A percentile compares a stretch with the other conserved stretches of the same genome.
phyloP scores from a whole-genome alignment of 1,140 invertebrate species.

The Ridgeia piscesae region DNA sequence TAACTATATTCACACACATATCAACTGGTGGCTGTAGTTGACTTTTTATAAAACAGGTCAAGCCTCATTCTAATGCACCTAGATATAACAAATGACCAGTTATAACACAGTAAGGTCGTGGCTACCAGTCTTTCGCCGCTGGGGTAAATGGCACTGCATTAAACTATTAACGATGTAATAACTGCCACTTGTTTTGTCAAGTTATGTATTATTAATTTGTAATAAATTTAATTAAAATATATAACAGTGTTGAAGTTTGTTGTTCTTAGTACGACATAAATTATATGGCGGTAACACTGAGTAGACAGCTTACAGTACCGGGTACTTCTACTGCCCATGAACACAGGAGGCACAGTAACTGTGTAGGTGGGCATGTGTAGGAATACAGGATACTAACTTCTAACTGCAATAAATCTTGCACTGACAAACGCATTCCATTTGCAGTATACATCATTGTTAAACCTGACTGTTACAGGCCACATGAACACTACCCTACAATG shows the following conservation, averaged over 20 bases:
- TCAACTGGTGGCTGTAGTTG: background rate
- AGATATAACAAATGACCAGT: no score
- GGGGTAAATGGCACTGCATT: no score
- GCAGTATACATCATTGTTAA: background rate
- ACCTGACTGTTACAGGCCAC: background rate
- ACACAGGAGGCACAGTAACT: background rate
- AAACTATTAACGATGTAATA: no score
- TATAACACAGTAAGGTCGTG: no score
- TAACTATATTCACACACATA: no score
- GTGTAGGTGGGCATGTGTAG: background rate
- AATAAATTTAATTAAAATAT: no score
- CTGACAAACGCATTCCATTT: background rate
- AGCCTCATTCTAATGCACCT: no score
- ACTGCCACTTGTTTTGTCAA: no score
- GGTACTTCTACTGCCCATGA: background rate
- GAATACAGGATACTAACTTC: background rate
- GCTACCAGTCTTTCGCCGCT: no score
- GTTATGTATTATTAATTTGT: no score
- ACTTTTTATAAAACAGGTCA: background rate
- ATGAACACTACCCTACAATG: background rate
- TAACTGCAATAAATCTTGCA: background rate
- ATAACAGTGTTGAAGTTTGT: no score
- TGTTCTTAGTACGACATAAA: background rate
- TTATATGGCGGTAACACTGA: background rate
- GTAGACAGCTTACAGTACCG: background rate